These are phyloP conservation scores for Pipistrellus kuhlii DNA, from an alignment of 2,797 vertebrate genomes.

Conservation along the genomic window DNA sequence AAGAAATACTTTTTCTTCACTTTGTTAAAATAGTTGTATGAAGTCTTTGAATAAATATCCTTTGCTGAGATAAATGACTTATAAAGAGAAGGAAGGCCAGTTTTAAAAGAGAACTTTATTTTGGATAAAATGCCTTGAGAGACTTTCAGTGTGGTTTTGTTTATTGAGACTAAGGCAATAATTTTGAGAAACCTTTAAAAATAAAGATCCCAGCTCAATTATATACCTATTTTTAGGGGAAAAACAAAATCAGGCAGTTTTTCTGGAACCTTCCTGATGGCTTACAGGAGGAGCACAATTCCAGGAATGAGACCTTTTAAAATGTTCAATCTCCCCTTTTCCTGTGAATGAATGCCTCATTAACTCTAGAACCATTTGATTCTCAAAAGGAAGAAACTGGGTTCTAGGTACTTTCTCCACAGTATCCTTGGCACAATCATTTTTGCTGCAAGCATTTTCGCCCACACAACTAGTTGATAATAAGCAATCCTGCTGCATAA, in stretches of 20 bases:
- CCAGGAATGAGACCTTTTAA: not conserved
- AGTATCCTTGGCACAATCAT: no score
- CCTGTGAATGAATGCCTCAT: not conserved
- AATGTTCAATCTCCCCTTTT: not conserved
- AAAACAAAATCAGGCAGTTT: not conserved
- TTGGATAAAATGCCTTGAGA: constrained; percentile 43
- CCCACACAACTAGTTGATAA: not conserved
- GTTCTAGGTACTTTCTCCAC: not conserved
- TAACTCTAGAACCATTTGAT: not conserved
- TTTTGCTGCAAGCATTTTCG: not conserved
- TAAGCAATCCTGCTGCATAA: not conserved
- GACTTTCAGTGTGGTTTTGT: constrained; percentile 14
- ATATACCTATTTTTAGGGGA: not conserved
- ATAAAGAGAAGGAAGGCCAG: constrained; percentile 17
- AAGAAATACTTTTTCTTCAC: not conserved
- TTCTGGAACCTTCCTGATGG: not conserved
- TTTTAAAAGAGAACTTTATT: constrained; percentile 36
- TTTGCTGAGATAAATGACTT: not conserved
- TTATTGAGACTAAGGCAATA: not conserved
- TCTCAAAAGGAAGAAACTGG: not conserved
- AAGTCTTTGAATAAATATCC: constrained; percentile 21
- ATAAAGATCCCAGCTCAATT: not conserved
- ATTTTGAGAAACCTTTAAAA: not conserved
- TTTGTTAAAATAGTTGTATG: not conserved
- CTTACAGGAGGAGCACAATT: not conserved